These are phyloP conservation scores for Beroe forskalii DNA, from an alignment of 37 sponge, comb jelly and placozoan genomes.

Conservation along the genomic window DNA sequence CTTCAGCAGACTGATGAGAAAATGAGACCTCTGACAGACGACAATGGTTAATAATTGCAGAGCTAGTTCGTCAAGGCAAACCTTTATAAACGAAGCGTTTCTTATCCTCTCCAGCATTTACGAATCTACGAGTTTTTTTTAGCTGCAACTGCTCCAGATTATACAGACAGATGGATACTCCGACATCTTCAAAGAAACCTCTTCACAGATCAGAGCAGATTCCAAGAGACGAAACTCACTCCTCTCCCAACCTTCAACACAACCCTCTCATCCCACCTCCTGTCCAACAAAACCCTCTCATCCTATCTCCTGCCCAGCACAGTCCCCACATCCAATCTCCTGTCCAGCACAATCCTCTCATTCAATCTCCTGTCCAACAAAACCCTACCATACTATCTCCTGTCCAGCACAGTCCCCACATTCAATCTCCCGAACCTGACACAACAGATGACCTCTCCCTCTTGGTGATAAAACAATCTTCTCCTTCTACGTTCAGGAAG, in stretches of 20 bases:
- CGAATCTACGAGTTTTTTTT: too few relatives aligned
- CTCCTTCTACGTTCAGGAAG: conserved; percentile 45
- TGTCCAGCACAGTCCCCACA: background rate
- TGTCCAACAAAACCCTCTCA: background rate
- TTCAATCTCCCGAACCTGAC: background rate
- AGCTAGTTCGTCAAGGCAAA: too few relatives aligned
- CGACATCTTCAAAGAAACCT: too few relatives aligned
- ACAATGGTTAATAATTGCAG: too few relatives aligned
- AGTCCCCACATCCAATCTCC: background rate
- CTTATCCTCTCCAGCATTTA: too few relatives aligned
- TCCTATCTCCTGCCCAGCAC: background rate
- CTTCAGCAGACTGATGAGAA: too few relatives aligned
- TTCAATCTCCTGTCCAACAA: background rate
- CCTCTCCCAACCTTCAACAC: background rate
- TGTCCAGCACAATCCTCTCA: background rate
- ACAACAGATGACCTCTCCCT: background rate
- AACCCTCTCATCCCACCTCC: background rate
- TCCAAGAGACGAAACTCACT: too few relatives aligned
- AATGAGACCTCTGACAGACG: too few relatives aligned
- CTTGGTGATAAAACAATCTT: background rate
- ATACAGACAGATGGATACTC: background rate
- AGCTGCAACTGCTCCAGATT: background rate
- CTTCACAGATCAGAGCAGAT: too few relatives aligned
- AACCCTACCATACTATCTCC: background rate
- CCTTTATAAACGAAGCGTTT: too few relatives aligned